These are phyloP conservation scores for Flexamia atlantica DNA, from an alignment of 2,888 invertebrate species.

Conservation along the genomic window DNA sequence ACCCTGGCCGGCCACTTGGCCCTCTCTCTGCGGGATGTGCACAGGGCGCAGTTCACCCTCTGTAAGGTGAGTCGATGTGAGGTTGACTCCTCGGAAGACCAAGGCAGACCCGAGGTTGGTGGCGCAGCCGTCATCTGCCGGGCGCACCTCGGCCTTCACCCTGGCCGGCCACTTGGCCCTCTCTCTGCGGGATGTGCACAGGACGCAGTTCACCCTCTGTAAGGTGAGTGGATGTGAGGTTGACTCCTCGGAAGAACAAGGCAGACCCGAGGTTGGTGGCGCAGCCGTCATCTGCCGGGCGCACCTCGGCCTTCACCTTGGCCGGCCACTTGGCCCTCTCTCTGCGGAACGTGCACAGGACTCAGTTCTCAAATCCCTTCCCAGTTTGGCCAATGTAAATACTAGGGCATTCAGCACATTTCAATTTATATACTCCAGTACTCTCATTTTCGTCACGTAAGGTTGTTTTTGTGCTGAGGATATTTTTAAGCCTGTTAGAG, in stretches of 20 bases:
- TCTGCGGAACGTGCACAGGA: slow-evolving; percentile 87
- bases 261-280: slow-evolving; percentile 81
- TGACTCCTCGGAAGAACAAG: slow-evolving; percentile 82
- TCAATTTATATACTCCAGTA: no score
- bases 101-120: slow-evolving; percentile 82
- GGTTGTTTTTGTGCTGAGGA: no score
- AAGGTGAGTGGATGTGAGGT: slow-evolving; percentile 83
- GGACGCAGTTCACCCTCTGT: slow-evolving; percentile 89
- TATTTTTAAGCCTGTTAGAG: no score
- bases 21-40: slow-evolving; percentile 89
- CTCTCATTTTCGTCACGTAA: no score
- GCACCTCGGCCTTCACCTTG: slow-evolving; percentile 89
- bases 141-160: slow-evolving; percentile 90
- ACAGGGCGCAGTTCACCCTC: slow-evolving; percentile 88
- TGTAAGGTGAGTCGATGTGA: slow-evolving; percentile 85
- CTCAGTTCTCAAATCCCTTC: slow-evolving; percentile 91
- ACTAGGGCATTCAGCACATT: no score
- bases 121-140: slow-evolving; percentile 84
- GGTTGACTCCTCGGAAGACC: slow-evolving; percentile 82
- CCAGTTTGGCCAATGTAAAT: no score
- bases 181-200: slow-evolving; percentile 87
- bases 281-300: slow-evolving; percentile 86
- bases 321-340: slow-evolving; percentile 94
- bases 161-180: slow-evolving; percentile 93
- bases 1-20: slow-evolving; percentile 91